Conservation (phyloP, 2,797 vertebrate species). For the Halcyon smyrnensis region DNA sequence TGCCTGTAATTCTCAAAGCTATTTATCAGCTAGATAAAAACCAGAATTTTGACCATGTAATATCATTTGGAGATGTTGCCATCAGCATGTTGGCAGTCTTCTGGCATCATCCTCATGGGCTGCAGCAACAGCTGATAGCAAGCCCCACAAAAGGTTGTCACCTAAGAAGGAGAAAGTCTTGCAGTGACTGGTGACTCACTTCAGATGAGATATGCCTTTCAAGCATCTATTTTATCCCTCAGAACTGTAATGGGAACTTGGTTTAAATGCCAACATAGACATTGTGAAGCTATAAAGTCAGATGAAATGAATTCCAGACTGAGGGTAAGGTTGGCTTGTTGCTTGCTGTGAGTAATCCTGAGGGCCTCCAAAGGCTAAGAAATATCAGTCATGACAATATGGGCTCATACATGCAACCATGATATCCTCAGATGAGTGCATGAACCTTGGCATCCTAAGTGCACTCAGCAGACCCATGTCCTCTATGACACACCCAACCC, state of each 20-base stretch:
- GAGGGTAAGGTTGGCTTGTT: not conserved
- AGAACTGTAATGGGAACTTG: not conserved
- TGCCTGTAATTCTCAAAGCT: not conserved
- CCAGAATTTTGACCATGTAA: not conserved
- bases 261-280: not conserved
- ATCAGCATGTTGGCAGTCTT: not conserved
- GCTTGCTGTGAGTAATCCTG: not conserved
- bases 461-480: accelerated
- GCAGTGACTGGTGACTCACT: not conserved
- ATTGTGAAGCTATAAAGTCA: not conserved
- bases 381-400: not conserved
- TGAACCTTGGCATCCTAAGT: accelerated
- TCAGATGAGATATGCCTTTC: not conserved
- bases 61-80: not conserved
- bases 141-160: not conserved
- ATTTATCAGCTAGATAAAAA: not conserved
- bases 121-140: not conserved
- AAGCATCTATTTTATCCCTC: not conserved
- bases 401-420: accelerated
- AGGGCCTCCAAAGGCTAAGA: not conserved
- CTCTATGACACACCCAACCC: not conserved
- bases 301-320: not conserved
- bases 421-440: too few species aligned
- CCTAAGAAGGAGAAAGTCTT: not conserved
- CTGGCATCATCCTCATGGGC: not conserved